A percentile compares a stretch with the other conserved stretches of the same genome.
These are phyloP conservation scores for Malurus splendens DNA, from an alignment of 2,797 vertebrate genomes.

Conservation along the genomic window DNA sequence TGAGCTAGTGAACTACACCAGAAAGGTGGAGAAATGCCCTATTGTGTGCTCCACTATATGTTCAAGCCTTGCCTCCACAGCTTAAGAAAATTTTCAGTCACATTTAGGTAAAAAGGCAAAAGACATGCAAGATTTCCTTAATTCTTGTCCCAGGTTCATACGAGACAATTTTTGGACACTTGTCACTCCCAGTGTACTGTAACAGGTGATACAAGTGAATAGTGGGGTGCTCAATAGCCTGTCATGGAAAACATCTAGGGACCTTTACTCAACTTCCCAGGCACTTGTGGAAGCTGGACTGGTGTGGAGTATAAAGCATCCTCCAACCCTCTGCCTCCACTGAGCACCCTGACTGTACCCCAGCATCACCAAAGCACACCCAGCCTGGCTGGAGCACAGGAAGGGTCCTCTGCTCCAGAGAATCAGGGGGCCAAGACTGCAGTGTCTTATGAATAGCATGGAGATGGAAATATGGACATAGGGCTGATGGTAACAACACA, in stretches of 20 bases:
- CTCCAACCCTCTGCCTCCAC: neutral
- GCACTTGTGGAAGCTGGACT: neutral
- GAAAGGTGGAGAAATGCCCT: neutral
- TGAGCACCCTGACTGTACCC: rapidly evolving
- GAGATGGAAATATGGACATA: rapidly evolving
- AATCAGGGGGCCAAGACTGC: neutral
- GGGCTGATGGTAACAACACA: neutral
- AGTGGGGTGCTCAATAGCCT: neutral
- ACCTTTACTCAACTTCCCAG: neutral
- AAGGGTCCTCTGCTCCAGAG: neutral
- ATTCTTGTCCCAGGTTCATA: neutral
- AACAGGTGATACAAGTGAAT: neutral
- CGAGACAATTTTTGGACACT: rapidly evolving
- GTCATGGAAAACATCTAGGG: neutral
- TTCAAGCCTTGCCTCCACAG: neutral
- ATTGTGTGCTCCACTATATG: neutral
- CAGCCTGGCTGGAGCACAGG: neutral
- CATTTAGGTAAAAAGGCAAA: neutral
- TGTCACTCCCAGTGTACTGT: neutral
- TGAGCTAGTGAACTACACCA: neutral
- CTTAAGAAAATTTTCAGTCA: neutral
- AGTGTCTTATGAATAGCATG: neutral
- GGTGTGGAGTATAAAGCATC: neutral
- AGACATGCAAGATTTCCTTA: neutral
- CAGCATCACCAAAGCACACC: neutral